Evolutionary conservation across 1,140 invertebrate genomes (phyloP).

Genomic region (Spodoptera frugiperda): DNA sequence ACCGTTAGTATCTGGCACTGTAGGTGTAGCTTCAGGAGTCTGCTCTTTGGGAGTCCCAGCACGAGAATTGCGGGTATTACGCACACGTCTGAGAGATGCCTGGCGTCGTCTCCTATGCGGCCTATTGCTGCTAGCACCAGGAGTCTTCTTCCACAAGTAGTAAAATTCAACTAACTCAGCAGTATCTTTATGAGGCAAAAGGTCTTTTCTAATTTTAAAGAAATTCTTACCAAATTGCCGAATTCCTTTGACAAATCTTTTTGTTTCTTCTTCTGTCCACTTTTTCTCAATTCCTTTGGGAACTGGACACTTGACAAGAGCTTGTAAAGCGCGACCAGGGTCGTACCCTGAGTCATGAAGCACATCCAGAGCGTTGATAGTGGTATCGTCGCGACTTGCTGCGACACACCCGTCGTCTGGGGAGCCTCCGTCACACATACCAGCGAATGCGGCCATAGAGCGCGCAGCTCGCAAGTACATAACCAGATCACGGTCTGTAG

Average conservation of each 20-base stretch:
- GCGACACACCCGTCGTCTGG: slow-evolving; percentile 98
- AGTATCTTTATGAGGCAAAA: slow-evolving; percentile 98
- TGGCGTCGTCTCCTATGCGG: slow-evolving; percentile 95
- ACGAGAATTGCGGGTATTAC: slow-evolving; percentile 91
- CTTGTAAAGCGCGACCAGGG: slow-evolving; percentile 97
- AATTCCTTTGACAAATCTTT: slow-evolving; percentile 99
- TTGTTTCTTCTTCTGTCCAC: slow-evolving; percentile 99
- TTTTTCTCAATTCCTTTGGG: slow-evolving; percentile 98
- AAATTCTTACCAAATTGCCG: slow-evolving; percentile 99
- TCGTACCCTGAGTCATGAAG: slow-evolving; percentile 98
- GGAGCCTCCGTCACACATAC: slow-evolving; percentile 99
- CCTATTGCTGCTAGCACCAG: slow-evolving; percentile 97
- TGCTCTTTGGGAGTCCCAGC: slow-evolving; percentile 89
- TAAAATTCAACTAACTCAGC: slow-evolving; percentile 99
- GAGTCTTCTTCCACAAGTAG: slow-evolving; percentile 99
- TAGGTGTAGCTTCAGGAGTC: slow-evolving; percentile 84
- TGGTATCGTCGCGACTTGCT: slow-evolving; percentile 98
- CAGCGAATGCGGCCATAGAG: slow-evolving; percentile 96
- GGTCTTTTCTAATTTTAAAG: slow-evolving; percentile 98
- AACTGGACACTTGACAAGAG: slow-evolving; percentile 98
- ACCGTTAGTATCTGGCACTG: slow-evolving; percentile 84
- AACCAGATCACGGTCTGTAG: slow-evolving; percentile 96
- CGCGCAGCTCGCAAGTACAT: slow-evolving; percentile 98
- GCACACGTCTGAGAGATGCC: slow-evolving; percentile 95
- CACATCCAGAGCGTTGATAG: slow-evolving; percentile 98